Base-by-base conservation (phyloP, 2,113 vertebrate genomes). In the Cairina moschata region DNA sequence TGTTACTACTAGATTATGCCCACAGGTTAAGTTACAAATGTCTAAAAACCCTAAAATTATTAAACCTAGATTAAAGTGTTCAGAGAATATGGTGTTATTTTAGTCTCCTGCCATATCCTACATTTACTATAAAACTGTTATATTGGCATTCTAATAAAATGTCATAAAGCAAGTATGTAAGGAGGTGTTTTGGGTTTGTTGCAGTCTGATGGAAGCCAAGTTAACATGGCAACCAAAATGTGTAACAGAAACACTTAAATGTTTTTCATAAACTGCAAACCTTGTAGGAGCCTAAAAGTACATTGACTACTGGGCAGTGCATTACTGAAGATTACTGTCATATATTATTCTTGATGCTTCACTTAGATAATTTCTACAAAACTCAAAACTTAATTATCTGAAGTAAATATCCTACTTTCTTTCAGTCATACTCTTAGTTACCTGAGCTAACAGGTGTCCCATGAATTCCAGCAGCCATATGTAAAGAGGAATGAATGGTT, bases 111-210 rank as follows among this genome's bases (percentile, higher is more conserved):
- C 97, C 96, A 97, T 98, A 98, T 98, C 98, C 98, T 98, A 97
- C 97, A 97, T 98, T 98, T 97, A 97, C 98, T 97, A 98, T 97
- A 98, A 98, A 98, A 97, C 97, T 97, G 96, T 97, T 98, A 98
- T 97, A 97, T 91, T 98, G 98, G 97, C 98, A 97, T 98, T 98
- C 97, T 96, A 98, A 97, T 98, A 97, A 97, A 98, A 97, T 98
- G 98, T 98, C 98, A 98, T 98, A 98, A 98, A 98, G 97, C 94
- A 98, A 98, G 96, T 98, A 98, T 98, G 98, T 98, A 98, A 98
- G 97, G 97, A 98, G 97, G 98, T 98, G 97, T 98, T 98, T 98
- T 97, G 97, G 97, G 98, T 98, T 98, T 98, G 98, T 98, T 97
- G 97, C 97, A 97, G 97, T 79, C 80, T 0, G 62, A 73, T 90